These are phyloP conservation scores for Mustela lutreola DNA, from an alignment of 2,113 vertebrate genomes.

Conservation along the genomic window DNA sequence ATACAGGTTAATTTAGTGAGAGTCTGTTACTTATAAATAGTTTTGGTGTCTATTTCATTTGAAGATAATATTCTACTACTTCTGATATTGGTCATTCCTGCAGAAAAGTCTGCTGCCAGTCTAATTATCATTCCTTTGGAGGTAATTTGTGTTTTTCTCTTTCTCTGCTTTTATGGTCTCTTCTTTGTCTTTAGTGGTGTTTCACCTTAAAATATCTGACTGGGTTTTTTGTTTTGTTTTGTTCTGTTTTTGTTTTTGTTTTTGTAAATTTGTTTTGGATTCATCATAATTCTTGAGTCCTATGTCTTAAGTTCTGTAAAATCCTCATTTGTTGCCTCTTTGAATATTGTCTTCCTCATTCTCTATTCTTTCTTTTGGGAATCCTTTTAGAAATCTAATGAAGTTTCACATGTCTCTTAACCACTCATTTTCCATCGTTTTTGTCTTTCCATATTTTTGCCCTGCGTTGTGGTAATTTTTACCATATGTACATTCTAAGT, in stretches of 20 bases:
- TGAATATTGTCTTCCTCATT: conserved; percentile 21
- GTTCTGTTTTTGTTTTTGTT: not conserved
- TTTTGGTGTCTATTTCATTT: not conserved
- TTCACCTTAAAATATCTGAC: not conserved
- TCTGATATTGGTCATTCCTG: not conserved
- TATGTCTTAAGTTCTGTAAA: conserved; percentile 10
- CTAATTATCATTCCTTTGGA: not conserved
- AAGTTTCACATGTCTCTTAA: not conserved
- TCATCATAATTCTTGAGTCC: not conserved
- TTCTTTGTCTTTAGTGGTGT: conserved; percentile 35
- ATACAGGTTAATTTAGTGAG: conserved; percentile 6
- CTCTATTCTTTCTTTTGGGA: not conserved
- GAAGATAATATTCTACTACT: not conserved
- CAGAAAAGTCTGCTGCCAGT: not conserved
- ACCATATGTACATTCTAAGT: not conserved
- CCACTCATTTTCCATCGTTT: not conserved
- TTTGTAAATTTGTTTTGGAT: not conserved
- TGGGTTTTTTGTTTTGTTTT: not conserved
- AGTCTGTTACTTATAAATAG: not conserved
- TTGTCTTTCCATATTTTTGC: not conserved
- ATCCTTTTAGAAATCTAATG: conserved; percentile 12
- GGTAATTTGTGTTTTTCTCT: not conserved
- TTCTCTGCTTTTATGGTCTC: not conserved
- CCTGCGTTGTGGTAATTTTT: not conserved
- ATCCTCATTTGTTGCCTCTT: not conserved